Evolutionary conservation across 2,888 invertebrate genomes (phyloP).

Genomic region (Euplagia quadripunctaria): DNA sequence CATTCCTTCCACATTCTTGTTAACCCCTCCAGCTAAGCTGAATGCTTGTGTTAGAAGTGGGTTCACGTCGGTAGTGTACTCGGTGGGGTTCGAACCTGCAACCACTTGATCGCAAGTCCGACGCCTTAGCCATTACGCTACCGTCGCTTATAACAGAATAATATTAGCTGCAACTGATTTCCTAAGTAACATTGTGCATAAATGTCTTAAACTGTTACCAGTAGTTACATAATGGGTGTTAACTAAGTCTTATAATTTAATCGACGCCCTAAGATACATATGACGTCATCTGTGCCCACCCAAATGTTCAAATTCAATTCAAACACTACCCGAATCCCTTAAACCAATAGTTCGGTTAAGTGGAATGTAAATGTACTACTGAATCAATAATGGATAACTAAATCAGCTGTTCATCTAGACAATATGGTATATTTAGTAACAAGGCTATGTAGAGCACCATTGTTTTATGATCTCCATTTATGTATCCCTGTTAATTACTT

Average conservation of each 20-base stretch:
- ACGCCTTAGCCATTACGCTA: no score
- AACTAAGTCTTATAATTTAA: neutral
- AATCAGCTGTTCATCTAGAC: constrained; percentile 7
- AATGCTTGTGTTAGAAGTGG: no score
- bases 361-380: constrained; percentile 13
- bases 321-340: constrained; percentile 13
- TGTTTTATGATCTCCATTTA: neutral
- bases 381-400: constrained; percentile 14
- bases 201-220: neutral
- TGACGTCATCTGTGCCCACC: neutral
- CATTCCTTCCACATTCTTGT: no score
- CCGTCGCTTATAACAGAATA: no score
- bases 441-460: neutral
- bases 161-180: no score
- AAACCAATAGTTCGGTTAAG: constrained; percentile 18
- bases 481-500: neutral
- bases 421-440: neutral
- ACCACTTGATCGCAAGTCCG: no score
- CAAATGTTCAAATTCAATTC: constrained; percentile 13
- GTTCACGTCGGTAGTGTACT: no score
- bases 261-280: neutral
- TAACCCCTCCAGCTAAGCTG: no score
- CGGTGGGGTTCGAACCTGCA: no score
- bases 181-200: neutral
- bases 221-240: neutral